Base-by-base conservation (phyloP, 2,888 invertebrate species). In the Sceliomorpha sp. region DNA sequence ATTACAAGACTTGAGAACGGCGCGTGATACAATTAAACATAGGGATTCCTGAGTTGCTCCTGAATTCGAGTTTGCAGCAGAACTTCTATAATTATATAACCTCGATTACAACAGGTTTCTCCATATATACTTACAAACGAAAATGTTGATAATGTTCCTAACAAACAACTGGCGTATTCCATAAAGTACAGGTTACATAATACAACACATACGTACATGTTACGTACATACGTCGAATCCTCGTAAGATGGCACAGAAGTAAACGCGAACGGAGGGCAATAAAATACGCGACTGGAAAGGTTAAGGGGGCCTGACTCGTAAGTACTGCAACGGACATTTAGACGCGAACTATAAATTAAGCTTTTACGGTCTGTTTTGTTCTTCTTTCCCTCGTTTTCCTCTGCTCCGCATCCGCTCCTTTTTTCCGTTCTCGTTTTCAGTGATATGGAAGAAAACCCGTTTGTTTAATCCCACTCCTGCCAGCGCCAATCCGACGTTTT, bases 261-360 rank as follows among this genome's bases (percentile, higher is more conserved):
- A 66, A 59, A 40, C 32, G 59, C 17, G 45, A 53, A 58, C 62
- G 48, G 34, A 58, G 48, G 31, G 66, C 63, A 69, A 77, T 76
- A 76, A 79, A 77, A 79, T 75, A 78, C 75, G 74, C 48, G 74
- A 67, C 44, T 55, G 47, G 71, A 67, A 75, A 74, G 72, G 79
- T 76, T 76, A 79, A 68, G 70, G 66, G 64, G 51, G 68, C 58
- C 68, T 59, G 64, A 60, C 64, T 62, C 66, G 55, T 60, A 58
- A 56, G 64, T 44, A 60, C 67, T 74, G 76, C 66, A 45, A 60
- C 70, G 68, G 72, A 75, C 74, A 74, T 78, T 78, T 70, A 77
- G 72, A 74, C 70, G 56, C 42, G 32, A 24, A 68, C 74, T 69
- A 78, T 79, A 77, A 77, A 79, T 79, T 75, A 79, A 77, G 64